Base-by-base conservation (phyloP, 2,888 invertebrate species). In the Drosophila paracracens region DNA sequence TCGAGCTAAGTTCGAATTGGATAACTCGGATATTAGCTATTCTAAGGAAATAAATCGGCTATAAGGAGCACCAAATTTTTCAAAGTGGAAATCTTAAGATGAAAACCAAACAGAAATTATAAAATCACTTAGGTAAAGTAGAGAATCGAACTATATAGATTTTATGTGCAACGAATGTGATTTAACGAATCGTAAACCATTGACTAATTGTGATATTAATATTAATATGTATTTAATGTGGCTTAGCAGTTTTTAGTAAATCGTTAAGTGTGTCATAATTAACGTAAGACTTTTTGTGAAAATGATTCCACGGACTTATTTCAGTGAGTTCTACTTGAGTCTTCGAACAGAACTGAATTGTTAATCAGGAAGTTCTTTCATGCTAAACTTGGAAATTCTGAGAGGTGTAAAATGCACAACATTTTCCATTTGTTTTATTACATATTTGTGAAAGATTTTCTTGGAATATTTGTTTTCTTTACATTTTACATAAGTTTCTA, bases 341-440 rank as follows among this genome's bases (percentile, higher is more conserved):
- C n/a, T 40, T 2, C 10, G 5, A 21, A 3, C n/a, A 1, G 18
- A 18, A 7, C 3, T 11, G n/a, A 40, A 11, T 5, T 4, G 81
- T 79, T 16, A 93, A 93, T 46, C 7, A 8, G 46, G 4, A 46
- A 25, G 46, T 21, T 25, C 7, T 16, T 46, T 46, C 21, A 8
- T 46, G 7, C 25, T 16, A 46, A 25, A 4, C 8, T 16, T 46
- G 4, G 2, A 25, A 46, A 46, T 16, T 46, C 8, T 46, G 8
- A 16, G 21, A 2, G 16, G 7, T 46, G 7, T 2, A 46, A 21
- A 21, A 16, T 46, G 4, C 46, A 8, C 2, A 46, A 25, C 8
- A 25, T 21, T 16, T 7, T 21, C 21, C 2, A 13, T 4, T 7
- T 16, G 46, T 13, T 16, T 16, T 8, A 16, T 7, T 25, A 25